Evolutionary conservation across 2,113 vertebrate species (phyloP), one percentile per base, ranked within the genome.

Genomic region (Helogale parvula): DNA sequence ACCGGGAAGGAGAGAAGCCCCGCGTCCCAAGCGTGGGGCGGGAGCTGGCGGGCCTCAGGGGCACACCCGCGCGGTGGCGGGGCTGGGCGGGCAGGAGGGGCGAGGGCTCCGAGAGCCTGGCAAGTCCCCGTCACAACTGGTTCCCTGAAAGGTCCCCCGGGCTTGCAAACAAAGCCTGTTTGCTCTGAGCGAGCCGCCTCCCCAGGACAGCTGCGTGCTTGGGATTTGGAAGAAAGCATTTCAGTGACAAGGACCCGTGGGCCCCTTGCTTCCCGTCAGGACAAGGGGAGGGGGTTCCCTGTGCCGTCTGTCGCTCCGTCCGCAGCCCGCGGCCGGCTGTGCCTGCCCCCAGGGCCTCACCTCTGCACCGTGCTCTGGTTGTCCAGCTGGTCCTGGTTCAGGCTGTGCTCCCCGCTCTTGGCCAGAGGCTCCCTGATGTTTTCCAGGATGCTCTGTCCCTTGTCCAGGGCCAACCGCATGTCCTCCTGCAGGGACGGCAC

Each of bases 371-470:
- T 99, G 50, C 99, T 99, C 97, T 99, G 99, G 97, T 99, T 99
- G 98, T 99, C 99, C 96, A 99, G 98, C 95, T 99, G 99, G 92
- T 99, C 99, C 98, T 99, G 99, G 98, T 99, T 99, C 98, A 99
- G 99, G 97, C 98, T 99, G 98, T 99, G 99, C 72, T 99, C 99
- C 0, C 99, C 98, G 94, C 99, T 99, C 96, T 98, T 99, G 33
- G 97, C 97, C 84, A 99, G 96, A 0, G 99, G 99, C 94, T 99
- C 99, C 54, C 98, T 98, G 98, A 99, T 99, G 98, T 98, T 99
- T 94, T 99, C 98, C 47, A 99, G 98, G 96, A 99, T 98, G 88
- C 98, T 97, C 74, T 98, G 98, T 25, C 99, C 99, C 89, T 99
- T 99, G 72, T 96, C 98, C 92, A 99, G 98, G 45, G 99, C 99